A percentile compares a stretch with the other conserved stretches of the same genome.
Evolutionary conservation across 2,113 vertebrate genomes (phyloP).

Genomic region (Puffinus mauretanicus): DNA sequence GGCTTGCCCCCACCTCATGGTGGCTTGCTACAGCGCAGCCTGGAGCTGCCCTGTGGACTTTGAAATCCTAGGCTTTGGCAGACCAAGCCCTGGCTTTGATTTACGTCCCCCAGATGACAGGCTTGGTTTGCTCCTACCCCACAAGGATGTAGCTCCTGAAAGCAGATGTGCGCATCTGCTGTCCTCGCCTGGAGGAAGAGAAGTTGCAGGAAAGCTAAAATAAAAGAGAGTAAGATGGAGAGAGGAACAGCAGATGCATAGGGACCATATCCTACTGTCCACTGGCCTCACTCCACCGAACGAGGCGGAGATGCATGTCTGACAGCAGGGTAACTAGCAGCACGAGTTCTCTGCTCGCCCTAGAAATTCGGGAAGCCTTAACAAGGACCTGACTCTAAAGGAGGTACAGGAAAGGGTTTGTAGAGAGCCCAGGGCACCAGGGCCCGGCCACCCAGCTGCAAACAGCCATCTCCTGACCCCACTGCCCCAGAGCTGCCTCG

Average conservation of each 20-base stretch:
- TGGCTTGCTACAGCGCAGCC: neutral
- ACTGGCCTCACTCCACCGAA: neutral
- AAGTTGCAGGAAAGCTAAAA: neutral
- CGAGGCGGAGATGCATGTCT: accelerated
- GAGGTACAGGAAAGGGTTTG: neutral
- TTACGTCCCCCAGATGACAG: neutral
- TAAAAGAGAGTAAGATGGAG: neutral
- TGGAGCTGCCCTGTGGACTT: neutral
- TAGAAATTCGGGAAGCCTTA: neutral
- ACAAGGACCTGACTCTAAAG: neutral
- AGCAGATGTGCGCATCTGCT: neutral
- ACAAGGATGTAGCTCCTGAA: neutral
- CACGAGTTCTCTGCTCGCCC: neutral
- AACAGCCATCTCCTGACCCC: neutral
- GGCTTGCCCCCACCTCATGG: neutral
- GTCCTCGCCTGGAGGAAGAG: neutral
- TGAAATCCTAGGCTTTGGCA: neutral
- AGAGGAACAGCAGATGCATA: neutral
- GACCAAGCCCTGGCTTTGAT: neutral
- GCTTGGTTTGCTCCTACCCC: neutral
- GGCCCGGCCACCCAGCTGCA: neutral
- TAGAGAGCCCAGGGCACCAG: neutral
- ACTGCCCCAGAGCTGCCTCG: neutral
- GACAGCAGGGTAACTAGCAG: neutral
- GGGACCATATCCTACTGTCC: neutral